Conservation (phyloP, 2,797 vertebrate genomes). For the Phoeniculus purpureus region DNA sequence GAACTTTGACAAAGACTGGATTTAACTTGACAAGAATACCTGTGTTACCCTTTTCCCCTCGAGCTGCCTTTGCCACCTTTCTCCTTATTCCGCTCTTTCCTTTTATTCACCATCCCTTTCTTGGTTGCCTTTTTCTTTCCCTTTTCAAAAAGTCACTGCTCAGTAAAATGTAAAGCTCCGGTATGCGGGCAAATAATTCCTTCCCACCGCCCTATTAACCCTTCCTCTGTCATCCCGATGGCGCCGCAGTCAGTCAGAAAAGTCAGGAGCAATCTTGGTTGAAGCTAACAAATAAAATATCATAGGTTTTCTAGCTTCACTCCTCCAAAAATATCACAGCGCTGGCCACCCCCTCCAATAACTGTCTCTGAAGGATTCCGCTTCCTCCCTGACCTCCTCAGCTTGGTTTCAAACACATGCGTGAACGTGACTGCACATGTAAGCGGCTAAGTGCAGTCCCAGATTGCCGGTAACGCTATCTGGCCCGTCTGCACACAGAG, state of each 20-base stretch:
- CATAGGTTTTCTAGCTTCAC: neutral
- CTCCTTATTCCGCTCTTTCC: constrained; percentile 12
- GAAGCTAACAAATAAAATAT: neutral
- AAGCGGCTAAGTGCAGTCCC: neutral
- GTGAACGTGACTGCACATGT: neutral
- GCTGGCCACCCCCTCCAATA: neutral
- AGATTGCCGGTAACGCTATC: neutral
- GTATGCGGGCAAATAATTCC: neutral
- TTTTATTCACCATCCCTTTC: neutral
- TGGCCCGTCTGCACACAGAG: neutral
- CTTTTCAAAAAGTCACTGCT: neutral
- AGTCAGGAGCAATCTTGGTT: neutral
- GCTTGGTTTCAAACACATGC: neutral
- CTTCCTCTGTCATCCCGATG: neutral
- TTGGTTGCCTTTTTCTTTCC: neutral
- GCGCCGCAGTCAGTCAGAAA: neutral
- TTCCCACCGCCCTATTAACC: neutral
- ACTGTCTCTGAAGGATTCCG: neutral
- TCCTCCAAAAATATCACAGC: neutral
- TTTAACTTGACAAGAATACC: neutral
- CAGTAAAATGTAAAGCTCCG: neutral
- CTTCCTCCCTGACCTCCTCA: neutral
- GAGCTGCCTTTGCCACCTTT: neutral
- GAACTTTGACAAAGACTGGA: neutral
- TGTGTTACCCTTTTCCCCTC: neutral